phyloP scores from a whole-genome alignment of 2,797 vertebrate species.

The Melanotaenia maccullochi region DNA sequence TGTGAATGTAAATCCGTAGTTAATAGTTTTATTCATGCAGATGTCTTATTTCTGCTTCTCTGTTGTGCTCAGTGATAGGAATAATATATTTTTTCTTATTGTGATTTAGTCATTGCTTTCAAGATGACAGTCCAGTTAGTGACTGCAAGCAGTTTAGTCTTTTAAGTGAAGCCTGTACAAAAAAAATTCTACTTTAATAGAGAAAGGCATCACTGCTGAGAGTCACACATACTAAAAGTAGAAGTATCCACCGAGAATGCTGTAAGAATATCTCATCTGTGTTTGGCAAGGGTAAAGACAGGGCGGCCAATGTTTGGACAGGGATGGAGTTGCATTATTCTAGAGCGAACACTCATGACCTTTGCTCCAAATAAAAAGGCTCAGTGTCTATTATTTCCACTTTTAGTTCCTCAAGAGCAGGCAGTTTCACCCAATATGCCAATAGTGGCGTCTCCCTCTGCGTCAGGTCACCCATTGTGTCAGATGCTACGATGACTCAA shows the following conservation, averaged over 20 bases:
- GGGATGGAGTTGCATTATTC: conserved; percentile 62
- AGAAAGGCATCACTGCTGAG: conserved; percentile 4
- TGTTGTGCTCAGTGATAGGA: neutral
- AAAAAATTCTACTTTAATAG: neutral
- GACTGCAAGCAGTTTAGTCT: too few species aligned
- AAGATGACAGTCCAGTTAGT: too few species aligned
- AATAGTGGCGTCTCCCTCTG: conserved; percentile 34
- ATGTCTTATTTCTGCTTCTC: neutral
- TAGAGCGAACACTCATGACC: conserved; percentile 53
- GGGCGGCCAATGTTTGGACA: conserved; percentile 58
- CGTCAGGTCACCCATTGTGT: conserved; percentile 54
- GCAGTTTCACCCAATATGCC: conserved; percentile 27
- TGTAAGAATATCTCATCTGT: conserved; percentile 14
- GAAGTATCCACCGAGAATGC: neutral
- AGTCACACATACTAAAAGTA: conserved; percentile 7
- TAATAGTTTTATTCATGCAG: neutral
- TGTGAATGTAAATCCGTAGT: neutral
- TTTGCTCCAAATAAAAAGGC: conserved; percentile 70
- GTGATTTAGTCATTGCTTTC: neutral
- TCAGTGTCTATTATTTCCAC: conserved; percentile 47
- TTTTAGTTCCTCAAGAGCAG: conserved; percentile 55
- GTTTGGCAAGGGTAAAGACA: conserved; percentile 45
- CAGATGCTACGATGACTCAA: conserved; percentile 67
- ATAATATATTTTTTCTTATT: neutral
- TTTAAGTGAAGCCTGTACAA: neutral